Evolutionary conservation across 1,140 invertebrate species (phyloP), one percentile per base, ranked within the genome.

Genomic region (Harlomillsia oculata): DNA sequence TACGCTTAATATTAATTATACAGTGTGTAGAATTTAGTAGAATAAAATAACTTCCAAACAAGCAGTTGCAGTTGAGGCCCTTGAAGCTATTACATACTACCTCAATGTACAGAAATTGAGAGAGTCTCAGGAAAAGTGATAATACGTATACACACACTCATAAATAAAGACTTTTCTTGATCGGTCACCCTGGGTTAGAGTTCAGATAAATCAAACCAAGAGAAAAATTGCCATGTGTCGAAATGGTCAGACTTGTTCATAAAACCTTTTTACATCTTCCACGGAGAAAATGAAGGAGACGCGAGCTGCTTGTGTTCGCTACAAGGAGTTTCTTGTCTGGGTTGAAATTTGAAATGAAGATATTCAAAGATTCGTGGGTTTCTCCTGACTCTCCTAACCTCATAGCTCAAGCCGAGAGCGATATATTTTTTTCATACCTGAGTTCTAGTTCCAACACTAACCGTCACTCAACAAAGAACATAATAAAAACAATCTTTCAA

Each of bases 171-270:
- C 29, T 45, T 45, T 36, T 50, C n/a, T 54, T 54, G 53, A 54
- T 54, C 53, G 39, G 41, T 54, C 53, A 54, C 46, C 32, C 41
- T 34, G 34, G 39, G n/a, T 54, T 45, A 34, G 43, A 23, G 20
- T 23, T 36, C 41, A 54, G 44, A 54, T 54, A 54, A 54, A 54
- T 54, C 53, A 54, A 54, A 46, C 44, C 21, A 34, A 43, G 39
- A 54, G 53, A 54, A 54, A 54, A 54, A 54, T 54, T 54, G 39
- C 53, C 39, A 44, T 54, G 53, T 54, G 53, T 54, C 53, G 44
- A 43, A 54, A 45, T 54, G 46, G 41, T 23, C 3, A 29, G 41
- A 44, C 28, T 37, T 30, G 28, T 45, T 54, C 53, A 54, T 54
- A 54, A 54, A 54, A 45, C 25, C 46, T 32, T 46, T 54, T 43